A percentile compares a stretch with the other conserved stretches of the same genome.
Conservation (phyloP, 2,888 invertebrate genomes). For the Brachycybe producta region DNA sequence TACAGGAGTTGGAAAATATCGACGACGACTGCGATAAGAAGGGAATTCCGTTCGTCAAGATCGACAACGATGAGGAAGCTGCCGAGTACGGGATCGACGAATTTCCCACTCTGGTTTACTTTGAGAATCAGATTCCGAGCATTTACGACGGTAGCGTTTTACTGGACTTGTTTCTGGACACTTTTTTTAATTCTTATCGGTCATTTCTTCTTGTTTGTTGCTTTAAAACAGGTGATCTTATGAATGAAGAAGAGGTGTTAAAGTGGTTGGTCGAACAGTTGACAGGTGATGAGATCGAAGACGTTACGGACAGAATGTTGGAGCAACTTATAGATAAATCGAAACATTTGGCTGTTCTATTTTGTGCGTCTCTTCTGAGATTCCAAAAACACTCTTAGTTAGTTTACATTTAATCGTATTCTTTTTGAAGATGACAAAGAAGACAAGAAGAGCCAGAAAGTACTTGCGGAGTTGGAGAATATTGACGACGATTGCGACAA, state of each 20-base stretch:
- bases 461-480: conserved; percentile 70
- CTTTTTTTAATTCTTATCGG: too few species aligned
- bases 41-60: conserved; percentile 29
- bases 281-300: conserved; percentile 26
- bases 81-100: conserved; percentile 67
- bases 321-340: conserved; percentile 23
- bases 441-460: conserved; percentile 67
- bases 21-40: conserved; percentile 21
- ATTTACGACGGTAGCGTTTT: conserved; percentile 21
- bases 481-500: conserved; percentile 89
- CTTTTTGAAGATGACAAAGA: conserved; percentile 67
- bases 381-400: background rate
- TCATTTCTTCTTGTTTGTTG: too few species aligned
- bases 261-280: conserved; percentile 24
- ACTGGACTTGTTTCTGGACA: too few species aligned
- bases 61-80: conserved; percentile 46
- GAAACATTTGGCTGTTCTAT: conserved; percentile 25
- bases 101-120: conserved; percentile 65
- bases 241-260: conserved; percentile 24
- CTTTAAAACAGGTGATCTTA: conserved; percentile 24
- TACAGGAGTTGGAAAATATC: conserved; percentile 26
- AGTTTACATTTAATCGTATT: conserved; percentile 20
- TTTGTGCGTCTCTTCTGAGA: conserved; percentile 24
- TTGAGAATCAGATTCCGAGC: conserved; percentile 44
- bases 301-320: conserved; percentile 24